A percentile compares a stretch with the other conserved stretches of the same genome.
These are phyloP conservation scores for Orientallactaga bullata DNA, from an alignment of 2,113 vertebrate genomes.

Conservation along the genomic window DNA sequence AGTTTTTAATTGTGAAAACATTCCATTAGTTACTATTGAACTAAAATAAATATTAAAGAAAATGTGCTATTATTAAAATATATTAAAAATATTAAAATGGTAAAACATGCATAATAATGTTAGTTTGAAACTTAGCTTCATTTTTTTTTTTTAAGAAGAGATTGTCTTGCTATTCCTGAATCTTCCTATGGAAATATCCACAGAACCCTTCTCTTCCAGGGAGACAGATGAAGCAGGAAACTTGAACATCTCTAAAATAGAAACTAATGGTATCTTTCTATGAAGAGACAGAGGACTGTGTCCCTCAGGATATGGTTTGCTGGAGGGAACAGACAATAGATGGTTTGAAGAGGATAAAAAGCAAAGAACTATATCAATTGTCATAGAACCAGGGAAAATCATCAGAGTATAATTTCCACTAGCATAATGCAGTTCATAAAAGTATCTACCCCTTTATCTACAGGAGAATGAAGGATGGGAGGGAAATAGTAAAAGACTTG, in stretches of 20 bases:
- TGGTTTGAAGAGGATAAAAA: background rate
- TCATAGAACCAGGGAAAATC: background rate
- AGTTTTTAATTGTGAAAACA: background rate
- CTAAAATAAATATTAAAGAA: too few species aligned
- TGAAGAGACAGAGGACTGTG: background rate
- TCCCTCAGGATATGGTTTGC: background rate
- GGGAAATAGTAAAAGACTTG: background rate
- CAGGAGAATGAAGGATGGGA: accelerated
- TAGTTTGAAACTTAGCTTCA: background rate
- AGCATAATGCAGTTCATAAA: too few species aligned
- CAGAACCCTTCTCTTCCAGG: background rate
- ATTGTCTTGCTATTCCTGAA: background rate
- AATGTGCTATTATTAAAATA: background rate
- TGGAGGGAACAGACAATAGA: background rate
- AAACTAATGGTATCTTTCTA: background rate
- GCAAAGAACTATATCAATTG: background rate
- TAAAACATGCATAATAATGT: background rate
- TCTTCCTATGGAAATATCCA: background rate
- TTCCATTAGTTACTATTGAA: background rate
- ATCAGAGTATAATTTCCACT: background rate
- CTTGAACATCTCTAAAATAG: background rate
- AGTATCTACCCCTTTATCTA: too few species aligned
- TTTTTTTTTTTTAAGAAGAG: too few species aligned
- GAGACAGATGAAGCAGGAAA: background rate
- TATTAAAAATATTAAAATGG: background rate